Evolutionary conservation across 2,797 vertebrate species (phyloP), one percentile per base, ranked within the genome.

Genomic region (Rhabdomys pumilio): DNA sequence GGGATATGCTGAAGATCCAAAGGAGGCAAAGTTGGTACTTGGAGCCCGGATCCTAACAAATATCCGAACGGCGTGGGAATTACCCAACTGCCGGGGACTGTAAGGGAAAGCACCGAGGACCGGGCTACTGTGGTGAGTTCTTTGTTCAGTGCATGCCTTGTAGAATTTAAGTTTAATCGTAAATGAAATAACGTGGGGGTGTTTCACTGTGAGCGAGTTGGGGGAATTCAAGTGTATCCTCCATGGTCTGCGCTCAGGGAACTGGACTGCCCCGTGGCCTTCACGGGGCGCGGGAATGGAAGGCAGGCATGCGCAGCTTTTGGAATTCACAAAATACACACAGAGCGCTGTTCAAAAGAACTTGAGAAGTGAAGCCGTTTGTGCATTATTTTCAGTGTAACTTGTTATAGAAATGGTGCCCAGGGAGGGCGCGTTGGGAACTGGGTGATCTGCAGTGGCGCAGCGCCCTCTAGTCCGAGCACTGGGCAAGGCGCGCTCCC

Each of bases 61-160:
- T 44, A 90, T 6, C 91, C 91, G 61, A 76, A 85, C 93, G 50
- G 95, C 93, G 92, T 63, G 77, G 98, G 98, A 97, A 98, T 98
- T 57, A 98, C 96, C 98, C 98, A 99, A 98, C 98, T 97, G 97
- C 92, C 91, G 44, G 14, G 98, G 92, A 95, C 95, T 96, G 69
- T 20, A 89, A 91, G 97, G 97, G 94, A 96, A 96, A 97, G 97
- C 97, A 92, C 86, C 97, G 96, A 97, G 96, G 79, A 96, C 97
- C 98, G 98, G 98, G 98, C 98, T 97, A 98, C 97, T 98, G 98
- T 98, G 99, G 99, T 99, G 98, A 99, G 99, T 99, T 96, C 96
- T 95, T 97, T 95, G 96, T 97, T 97, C 79, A 90, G 86, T 85
- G 88, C 94, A 90, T 96, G 47, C n/a, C n/a, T 90, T 91, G 90